phyloP scores from a whole-genome alignment of 2,888 invertebrate species.

The Gnatocerus cornutus region DNA sequence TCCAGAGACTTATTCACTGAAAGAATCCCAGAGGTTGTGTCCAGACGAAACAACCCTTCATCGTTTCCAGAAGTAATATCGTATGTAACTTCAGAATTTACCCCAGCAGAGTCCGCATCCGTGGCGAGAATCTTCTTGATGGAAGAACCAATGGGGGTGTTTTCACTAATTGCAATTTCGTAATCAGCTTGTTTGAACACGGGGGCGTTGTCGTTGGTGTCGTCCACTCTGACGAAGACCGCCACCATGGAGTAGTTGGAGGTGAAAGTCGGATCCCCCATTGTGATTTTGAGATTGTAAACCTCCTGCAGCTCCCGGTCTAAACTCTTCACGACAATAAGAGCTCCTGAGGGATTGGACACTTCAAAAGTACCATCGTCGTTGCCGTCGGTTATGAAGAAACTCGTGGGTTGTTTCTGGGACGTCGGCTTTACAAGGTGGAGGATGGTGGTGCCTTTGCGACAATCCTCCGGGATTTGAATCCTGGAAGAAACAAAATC shows the following conservation, averaged over 20 bases:
- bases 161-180: conserved; percentile 85
- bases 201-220: conserved; percentile 92
- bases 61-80: conserved; percentile 95
- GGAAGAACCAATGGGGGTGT: conserved; percentile 79
- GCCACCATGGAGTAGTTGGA: conserved; percentile 78
- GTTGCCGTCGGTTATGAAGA: conserved; percentile 84
- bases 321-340: conserved; percentile 84
- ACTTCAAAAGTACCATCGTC: conserved; percentile 85
- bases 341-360: conserved; percentile 81
- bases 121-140: conserved; percentile 82
- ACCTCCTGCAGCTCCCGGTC: conserved; percentile 85
- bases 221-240: conserved; percentile 85
- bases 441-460: conserved; percentile 84
- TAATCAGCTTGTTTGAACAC: conserved; percentile 81
- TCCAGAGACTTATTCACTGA: conserved; percentile 85
- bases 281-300: conserved; percentile 82
- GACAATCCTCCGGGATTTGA: conserved; percentile 85
- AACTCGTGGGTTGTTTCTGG: conserved; percentile 75
- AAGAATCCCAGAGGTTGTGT: conserved; percentile 81
- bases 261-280: conserved; percentile 76
- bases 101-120: conserved; percentile 83
- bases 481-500: conserved; percentile 74
- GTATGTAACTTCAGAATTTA: conserved; percentile 85
- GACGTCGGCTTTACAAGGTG: conserved; percentile 82
- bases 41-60: conserved; percentile 82